Evolutionary conservation across 2,113 vertebrate species (phyloP).

Genomic region (Cheilinus undulatus): DNA sequence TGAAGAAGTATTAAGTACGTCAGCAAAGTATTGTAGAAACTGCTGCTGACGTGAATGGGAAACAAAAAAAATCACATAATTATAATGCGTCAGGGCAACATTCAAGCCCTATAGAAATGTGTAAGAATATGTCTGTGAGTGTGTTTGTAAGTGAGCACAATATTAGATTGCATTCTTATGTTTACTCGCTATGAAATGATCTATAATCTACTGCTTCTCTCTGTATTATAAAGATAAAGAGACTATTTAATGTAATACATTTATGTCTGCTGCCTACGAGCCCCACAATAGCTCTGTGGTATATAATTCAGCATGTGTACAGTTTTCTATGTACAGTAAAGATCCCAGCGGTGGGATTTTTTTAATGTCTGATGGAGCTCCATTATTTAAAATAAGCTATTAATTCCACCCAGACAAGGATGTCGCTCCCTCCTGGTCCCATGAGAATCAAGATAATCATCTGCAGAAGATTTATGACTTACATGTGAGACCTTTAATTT

Average conservation of each 20-base stretch:
- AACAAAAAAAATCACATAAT: no score
- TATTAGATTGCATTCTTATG: constrained; percentile 10
- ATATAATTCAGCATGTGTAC: background rate
- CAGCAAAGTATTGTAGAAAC: no score
- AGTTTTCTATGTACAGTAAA: background rate
- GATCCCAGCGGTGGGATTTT: background rate
- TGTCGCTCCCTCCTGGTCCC: background rate
- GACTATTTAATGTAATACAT: background rate
- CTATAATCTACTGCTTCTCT: background rate
- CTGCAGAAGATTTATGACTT: constrained; percentile 2
- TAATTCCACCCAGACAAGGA: constrained; percentile 7
- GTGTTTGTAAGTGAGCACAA: background rate
- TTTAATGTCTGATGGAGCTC: background rate
- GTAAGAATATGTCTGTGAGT: background rate
- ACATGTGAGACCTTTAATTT: constrained; percentile 5
- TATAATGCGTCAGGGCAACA: background rate
- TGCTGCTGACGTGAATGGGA: no score
- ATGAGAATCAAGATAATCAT: background rate
- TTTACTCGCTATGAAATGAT: background rate
- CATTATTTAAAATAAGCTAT: constrained; percentile 16
- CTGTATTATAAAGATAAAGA: constrained; percentile 3
- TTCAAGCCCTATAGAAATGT: no score
- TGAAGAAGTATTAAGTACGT: no score
- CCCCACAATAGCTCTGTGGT: background rate
- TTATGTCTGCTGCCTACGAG: background rate